Base-by-base conservation (phyloP, 2,113 vertebrate genomes). In the Cyprinodon tularosa region DNA sequence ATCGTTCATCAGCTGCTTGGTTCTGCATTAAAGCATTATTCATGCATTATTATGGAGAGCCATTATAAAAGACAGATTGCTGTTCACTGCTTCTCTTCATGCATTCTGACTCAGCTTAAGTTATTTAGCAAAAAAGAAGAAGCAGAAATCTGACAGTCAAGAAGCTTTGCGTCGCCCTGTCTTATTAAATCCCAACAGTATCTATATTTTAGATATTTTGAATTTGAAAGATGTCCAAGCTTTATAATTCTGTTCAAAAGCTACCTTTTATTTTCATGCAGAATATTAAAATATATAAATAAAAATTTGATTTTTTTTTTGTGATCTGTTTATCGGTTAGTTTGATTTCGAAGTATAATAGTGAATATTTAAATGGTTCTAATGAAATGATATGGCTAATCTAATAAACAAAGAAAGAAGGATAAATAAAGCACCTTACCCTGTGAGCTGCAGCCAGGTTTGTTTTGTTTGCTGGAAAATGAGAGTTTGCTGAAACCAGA, bases 361-460 rank as follows among this genome's bases (percentile, higher is more conserved):
- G 8, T 63, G 37, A 63, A 17, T 63, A 39, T 63, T 39, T 37
- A 39, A 38, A 39, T 14, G 14, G 12, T 14, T 17, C 6, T 14
- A 38, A 6, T 63, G 1, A 63, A 63, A 38, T 17, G 36, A 63
- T 37, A 63, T 9, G 38, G 37, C 6, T 38, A 14, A 10, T 63
- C 39, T 63, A 4, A 39, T 29, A 67, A 45, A 45, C 9, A 9
- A 38, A 68, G 37, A 3, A 37, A 14, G 63, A 68, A 29, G 17
- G 7, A 22, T 36, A 39, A 38, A 6, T 2, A 17, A 12, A 15
- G 29, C 29, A 44, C 45, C 91, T 90, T 82, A 94, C 94, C 92
- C 15, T 74, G 57, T 63, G 64, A 65, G 73, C 13, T 50, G 66
- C 13, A 4, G 2, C 57, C 38, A 1, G 15, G 42, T 66, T 74